These are phyloP conservation scores for Bos taurus DNA, from an alignment of 2,113 vertebrate species.

Conservation along the genomic window DNA sequence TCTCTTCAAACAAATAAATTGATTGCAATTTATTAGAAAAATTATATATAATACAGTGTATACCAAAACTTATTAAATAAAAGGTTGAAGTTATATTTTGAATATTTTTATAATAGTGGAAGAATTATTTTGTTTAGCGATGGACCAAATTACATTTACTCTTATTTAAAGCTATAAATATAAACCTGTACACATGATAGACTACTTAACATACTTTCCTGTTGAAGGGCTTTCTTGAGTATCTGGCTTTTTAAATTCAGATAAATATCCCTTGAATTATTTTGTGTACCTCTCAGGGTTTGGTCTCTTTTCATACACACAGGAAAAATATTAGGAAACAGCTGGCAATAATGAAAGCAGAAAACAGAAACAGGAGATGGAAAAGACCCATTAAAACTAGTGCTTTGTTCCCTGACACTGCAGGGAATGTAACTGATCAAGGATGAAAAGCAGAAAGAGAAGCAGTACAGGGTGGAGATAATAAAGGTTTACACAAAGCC, in stretches of 20 bases:
- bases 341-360: neutral
- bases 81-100: neutral
- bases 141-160: neutral
- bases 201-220: neutral
- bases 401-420: neutral
- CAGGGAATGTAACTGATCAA: neutral
- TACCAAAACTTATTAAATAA: neutral
- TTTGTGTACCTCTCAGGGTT: neutral
- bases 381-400: neutral
- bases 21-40: neutral
- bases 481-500: slow-evolving; percentile 10
- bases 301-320: neutral
- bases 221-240: neutral
- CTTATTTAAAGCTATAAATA: neutral
- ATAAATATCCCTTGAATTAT: slow-evolving; percentile 20
- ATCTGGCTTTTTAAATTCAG: slow-evolving; percentile 22
- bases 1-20: neutral
- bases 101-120: neutral
- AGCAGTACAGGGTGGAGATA: neutral
- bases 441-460: neutral
- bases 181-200: neutral
- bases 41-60: neutral
- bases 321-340: slow-evolving; percentile 30
- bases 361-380: neutral
- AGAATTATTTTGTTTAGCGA: neutral